A percentile compares a stretch with the other conserved stretches of the same genome.
These are phyloP conservation scores for Catalaphyllia jardinei DNA, from an alignment of 64 coral and sea anemone species.

Conservation along the genomic window DNA sequence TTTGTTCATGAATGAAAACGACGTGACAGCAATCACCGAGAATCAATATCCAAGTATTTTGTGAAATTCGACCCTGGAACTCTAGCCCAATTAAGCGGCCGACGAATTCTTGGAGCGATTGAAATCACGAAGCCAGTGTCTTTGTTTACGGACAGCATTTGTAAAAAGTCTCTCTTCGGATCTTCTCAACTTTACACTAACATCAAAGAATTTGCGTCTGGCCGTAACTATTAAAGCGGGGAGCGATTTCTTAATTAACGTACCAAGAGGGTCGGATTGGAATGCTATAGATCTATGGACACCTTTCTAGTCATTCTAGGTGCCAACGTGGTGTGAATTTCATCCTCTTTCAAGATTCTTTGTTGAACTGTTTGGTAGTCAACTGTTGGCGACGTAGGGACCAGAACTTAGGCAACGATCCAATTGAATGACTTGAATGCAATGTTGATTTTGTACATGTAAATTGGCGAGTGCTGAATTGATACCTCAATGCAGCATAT, in stretches of 20 bases:
- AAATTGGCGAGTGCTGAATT: conserved; percentile 4
- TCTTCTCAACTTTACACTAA: neutral
- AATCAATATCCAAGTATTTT: conserved; percentile 40
- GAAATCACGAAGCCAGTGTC: conserved; percentile 27
- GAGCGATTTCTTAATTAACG: conserved; percentile 20
- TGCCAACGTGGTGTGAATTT: conserved; percentile 31
- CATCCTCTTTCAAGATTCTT: conserved; percentile 11
- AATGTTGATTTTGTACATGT: neutral
- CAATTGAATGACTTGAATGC: neutral
- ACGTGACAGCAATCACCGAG: conserved; percentile 15
- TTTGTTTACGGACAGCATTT: conserved; percentile 6
- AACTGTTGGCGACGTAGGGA: neutral
- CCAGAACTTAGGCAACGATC: neutral
- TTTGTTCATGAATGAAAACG: neutral
- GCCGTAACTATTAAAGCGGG: conserved; percentile 5
- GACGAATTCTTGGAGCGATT: conserved; percentile 35
- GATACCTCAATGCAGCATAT: neutral
- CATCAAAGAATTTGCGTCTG: neutral
- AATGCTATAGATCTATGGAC: neutral
- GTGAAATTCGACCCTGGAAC: conserved; percentile 46
- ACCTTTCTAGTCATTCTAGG: neutral
- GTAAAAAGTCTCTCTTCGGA: neutral
- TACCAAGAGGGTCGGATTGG: neutral
- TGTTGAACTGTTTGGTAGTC: neutral
- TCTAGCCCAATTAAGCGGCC: neutral